These are phyloP conservation scores for Cheracebus regulus DNA, from an alignment of 2,797 vertebrate species.

Conservation along the genomic window DNA sequence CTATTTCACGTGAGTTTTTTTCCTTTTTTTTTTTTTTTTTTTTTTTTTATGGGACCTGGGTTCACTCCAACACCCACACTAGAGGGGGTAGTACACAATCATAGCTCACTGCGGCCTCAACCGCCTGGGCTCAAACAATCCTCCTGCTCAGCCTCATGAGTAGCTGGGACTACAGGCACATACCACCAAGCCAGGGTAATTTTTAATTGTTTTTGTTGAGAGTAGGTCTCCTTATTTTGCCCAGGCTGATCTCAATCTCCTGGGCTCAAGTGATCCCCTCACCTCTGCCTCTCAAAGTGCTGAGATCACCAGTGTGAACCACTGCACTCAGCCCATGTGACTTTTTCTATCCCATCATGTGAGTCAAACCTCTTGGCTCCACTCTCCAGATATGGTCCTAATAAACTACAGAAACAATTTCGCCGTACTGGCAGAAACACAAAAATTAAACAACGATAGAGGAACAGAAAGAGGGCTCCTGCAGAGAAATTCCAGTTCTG, in stretches of 20 bases:
- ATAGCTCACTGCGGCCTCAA: neutral
- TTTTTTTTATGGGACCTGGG: neutral
- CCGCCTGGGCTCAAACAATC: neutral
- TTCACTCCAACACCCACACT: neutral
- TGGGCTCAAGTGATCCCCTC: too few species aligned
- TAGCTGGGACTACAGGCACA: neutral
- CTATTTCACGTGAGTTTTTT: fast-evolving
- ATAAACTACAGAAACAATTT: neutral
- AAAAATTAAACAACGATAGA: neutral
- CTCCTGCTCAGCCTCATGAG: neutral
- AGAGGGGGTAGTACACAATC: neutral
- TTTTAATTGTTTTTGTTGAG: neutral
- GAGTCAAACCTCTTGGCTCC: neutral
- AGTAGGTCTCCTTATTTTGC: neutral
- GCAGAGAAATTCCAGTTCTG: neutral
- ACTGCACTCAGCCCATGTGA: neutral
- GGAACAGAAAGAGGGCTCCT: neutral
- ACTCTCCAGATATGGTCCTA: neutral
- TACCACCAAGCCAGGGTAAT: neutral
- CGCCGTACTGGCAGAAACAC: neutral
- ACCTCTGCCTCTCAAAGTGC: neutral
- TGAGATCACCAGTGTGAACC: neutral
- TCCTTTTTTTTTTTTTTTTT: neutral
- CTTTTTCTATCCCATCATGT: neutral
- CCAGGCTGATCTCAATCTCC: neutral